Evolutionary conservation across 2,113 vertebrate species (phyloP).

Genomic region (Corythoichthys haematopterus): DNA sequence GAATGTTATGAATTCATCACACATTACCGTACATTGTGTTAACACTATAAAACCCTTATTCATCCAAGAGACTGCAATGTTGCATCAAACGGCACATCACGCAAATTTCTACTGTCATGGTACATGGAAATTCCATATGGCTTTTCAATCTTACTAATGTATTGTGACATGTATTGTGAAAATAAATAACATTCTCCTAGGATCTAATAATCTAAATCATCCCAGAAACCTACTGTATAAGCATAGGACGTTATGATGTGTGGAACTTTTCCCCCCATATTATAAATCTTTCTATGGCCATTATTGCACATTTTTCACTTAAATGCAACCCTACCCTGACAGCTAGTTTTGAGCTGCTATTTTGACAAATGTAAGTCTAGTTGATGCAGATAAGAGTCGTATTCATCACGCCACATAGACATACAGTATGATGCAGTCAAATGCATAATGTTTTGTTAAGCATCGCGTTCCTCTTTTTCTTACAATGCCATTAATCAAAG

Average conservation of each 20-base stretch:
- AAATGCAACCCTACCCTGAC: slow-evolving; percentile 33
- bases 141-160: slow-evolving; percentile 6
- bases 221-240: slow-evolving; percentile 26
- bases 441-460: neutral
- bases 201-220: slow-evolving; percentile 14
- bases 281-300: slow-evolving; percentile 53
- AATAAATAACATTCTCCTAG: slow-evolving; percentile 33
- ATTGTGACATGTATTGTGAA: slow-evolving; percentile 33
- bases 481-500: neutral
- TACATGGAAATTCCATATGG: neutral
- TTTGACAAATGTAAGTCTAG: slow-evolving; percentile 45
- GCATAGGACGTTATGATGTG: slow-evolving; percentile 55
- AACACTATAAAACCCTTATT: neutral
- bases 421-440: slow-evolving; percentile 10
- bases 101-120: neutral
- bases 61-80: neutral
- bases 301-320: slow-evolving; percentile 51
- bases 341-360: slow-evolving; percentile 28
- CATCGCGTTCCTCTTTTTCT: neutral
- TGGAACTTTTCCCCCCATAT: slow-evolving; percentile 40
- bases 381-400: slow-evolving; percentile 42
- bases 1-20: neutral
- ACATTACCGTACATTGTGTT: neutral
- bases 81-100: neutral
- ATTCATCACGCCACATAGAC: slow-evolving; percentile 20